Evolutionary conservation across 2,113 vertebrate genomes (phyloP), one percentile per base, ranked within the genome.

Genomic region (Pseudorhombus dupliciocellatus): DNA sequence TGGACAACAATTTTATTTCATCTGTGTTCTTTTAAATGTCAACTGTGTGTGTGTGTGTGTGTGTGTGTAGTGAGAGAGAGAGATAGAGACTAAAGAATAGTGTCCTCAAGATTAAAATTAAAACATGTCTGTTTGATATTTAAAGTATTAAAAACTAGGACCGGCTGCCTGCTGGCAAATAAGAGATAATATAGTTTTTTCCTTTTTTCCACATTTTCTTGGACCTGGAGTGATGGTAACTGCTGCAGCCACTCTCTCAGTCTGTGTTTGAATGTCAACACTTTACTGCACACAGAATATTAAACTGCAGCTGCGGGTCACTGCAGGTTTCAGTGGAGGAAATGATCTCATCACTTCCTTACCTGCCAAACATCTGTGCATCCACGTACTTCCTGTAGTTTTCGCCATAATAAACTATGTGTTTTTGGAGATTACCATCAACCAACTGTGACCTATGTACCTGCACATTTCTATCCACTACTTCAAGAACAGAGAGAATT

Each of bases 11-110:
- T 69, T 73, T 83, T 34, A 24, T 75, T 75, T 72, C 51, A 59
- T 14, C 76, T 15, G 25, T 76, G 58, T 72, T 72, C 34, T 81
- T 75, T 84, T 66, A 71, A 85, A 85, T 89, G 83, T 83, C 72
- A 85, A 4, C 46, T 20, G 60, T 26, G 28, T 61, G 0, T 20
- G 21, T 46, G 28, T 56, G n/a, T 26, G 25, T 66, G 61, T 50
- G 46, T n/a, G 50, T 21, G 48, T 9, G 48, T 21, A 50, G 46
- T 2, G 46, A 21, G 20, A 9, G 46, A 50, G 46, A 50, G 48
- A 21, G n/a, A 50, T 2, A 50, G 18, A 50, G 7, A 67, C 42
- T 18, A 18, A 44, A 18, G 42, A 18, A 44, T 11, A 63, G 12
- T 48, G 28, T 31, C 25, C 30, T 44, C n/a, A 34, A 70, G 8